A percentile compares a stretch with the other conserved stretches of the same genome.
phyloP scores from a whole-genome alignment of 2,888 invertebrate genomes.

The Dichetophora obliterata region DNA sequence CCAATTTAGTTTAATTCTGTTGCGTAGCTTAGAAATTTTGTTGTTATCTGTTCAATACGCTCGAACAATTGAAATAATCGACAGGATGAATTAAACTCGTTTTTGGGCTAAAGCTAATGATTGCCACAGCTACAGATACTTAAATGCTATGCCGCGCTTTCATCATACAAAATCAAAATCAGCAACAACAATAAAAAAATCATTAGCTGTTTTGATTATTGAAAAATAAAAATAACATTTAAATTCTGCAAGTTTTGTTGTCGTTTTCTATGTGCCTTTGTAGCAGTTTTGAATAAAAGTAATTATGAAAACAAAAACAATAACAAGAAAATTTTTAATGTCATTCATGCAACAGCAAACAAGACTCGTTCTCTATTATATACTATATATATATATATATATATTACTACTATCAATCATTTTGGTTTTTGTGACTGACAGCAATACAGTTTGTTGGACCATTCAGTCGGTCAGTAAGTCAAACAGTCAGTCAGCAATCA shows the following conservation, averaged over 20 bases:
- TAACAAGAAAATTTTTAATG: not conserved
- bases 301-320: not conserved
- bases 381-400: no score
- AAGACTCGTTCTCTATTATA: not conserved
- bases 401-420: not conserved
- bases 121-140: not conserved
- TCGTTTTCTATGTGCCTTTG: no score
- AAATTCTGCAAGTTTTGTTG: no score
- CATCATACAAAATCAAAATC: not conserved
- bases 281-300: not conserved
- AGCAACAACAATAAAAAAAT: not conserved
- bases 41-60: no score
- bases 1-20: not conserved
- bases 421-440: not conserved
- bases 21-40: not conserved
- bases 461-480: conserved; percentile 2
- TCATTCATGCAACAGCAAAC: conserved; percentile 10
- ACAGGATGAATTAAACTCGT: no score
- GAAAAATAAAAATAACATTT: not conserved
- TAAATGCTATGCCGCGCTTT: not conserved
- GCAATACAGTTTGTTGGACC: not conserved
- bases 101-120: no score
- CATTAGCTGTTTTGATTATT: not conserved
- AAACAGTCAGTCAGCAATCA: not conserved
- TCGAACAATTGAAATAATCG: no score